These are phyloP conservation scores for Miltochrista miniata DNA, from an alignment of 2,888 invertebrate species.

Conservation along the genomic window DNA sequence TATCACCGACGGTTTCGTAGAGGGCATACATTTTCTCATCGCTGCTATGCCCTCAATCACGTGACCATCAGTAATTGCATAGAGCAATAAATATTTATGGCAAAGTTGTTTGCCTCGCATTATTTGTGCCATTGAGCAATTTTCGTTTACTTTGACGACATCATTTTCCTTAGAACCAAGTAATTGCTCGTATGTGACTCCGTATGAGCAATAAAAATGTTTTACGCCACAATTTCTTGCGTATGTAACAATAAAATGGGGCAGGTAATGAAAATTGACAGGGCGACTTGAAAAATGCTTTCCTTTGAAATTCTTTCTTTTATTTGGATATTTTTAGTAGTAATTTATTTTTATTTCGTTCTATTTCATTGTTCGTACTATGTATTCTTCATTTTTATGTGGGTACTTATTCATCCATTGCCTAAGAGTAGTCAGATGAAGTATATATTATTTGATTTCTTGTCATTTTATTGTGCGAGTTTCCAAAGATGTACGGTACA, in stretches of 20 bases:
- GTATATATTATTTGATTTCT: too few relatives aligned
- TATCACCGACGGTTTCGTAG: too few relatives aligned
- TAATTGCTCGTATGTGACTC: constrained; percentile 56
- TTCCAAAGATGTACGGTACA: too few relatives aligned
- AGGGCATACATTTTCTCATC: not conserved
- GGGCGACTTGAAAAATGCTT: constrained; percentile 26
- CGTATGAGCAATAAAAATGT: constrained; percentile 45
- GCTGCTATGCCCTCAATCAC: constrained; percentile 26
- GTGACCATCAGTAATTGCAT: constrained; percentile 62
- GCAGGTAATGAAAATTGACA: constrained; percentile 37
- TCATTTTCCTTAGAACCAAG: constrained; percentile 58
- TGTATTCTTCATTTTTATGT: not conserved
- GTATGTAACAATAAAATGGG: constrained; percentile 20
- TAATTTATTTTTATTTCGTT: constrained; percentile 2
- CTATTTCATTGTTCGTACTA: not conserved
- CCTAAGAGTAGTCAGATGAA: too few relatives aligned
- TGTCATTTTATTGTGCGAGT: too few relatives aligned
- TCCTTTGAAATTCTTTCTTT: constrained; percentile 10
- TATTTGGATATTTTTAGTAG: constrained; percentile 4
- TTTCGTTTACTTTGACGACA: constrained; percentile 72
- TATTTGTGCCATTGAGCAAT: constrained; percentile 73
- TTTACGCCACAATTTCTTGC: constrained; percentile 34
- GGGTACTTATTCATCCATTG: not conserved
- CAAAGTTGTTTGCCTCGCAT: constrained; percentile 73
- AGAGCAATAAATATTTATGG: constrained; percentile 78